Base-by-base conservation (phyloP, 1,140 invertebrate genomes). In the Panagrolaimus sp. region DNA sequence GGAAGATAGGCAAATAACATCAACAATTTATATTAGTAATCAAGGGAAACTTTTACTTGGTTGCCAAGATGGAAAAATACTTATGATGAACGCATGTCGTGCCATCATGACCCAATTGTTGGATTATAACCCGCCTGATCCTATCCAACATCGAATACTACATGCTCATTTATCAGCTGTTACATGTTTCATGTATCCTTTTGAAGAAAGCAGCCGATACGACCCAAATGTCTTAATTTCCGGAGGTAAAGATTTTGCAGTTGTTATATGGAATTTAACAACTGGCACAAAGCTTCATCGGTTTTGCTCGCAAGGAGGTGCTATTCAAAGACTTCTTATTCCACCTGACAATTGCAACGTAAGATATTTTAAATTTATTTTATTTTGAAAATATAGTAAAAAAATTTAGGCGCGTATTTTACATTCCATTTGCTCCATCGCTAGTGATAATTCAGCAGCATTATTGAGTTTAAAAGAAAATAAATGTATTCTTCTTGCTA, bases 221-320 rank as follows among this genome's bases (percentile, higher is more conserved):
- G 93, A 98, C 80, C 89, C 91, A 69, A 87, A 89, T 5, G 90
- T 93, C 84, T 85, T 98, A 13, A 88, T 99, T 0, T 97, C 93
- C 0, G 96, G 96, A 20, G 93, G 93, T 1, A 91, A 94, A 14
- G 96, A 99, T 84, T 98, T 98, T 84, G 93, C 93, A 0, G 92
- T 98, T 5, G 94, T 92, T 78, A 85, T 98, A 0, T 98, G 96
- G 96, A 95, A 98, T 84, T 86, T 98, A 66, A 92, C 92, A 77
- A 90, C 89, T 51, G 94, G 93, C 9, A 88, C 88, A 1, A 85
- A 95, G 51, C 84, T 98, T 31, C 93, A 98, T 84, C 88, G 92
- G 8, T 99, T 98, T 85, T 96, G 93, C 80, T 92, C 96, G 2
- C 96, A 98, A 84, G 93, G 92, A 31, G 88, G 88, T 14, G 86